These are phyloP conservation scores for Halcyon malimbica DNA, from an alignment of 2,113 vertebrate species.

Conservation along the genomic window DNA sequence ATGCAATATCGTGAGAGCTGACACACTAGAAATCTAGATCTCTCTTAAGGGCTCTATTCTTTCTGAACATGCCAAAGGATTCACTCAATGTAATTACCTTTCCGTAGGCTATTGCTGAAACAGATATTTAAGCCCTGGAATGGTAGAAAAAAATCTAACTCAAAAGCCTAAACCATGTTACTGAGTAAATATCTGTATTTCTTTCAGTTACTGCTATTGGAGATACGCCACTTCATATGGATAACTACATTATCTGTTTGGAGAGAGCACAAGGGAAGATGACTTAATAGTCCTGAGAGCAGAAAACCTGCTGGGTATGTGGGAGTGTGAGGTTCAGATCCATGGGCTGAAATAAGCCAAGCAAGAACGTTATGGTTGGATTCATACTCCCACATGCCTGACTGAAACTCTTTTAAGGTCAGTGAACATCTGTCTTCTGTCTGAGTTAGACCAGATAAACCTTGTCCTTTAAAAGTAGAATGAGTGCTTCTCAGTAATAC, in stretches of 20 bases:
- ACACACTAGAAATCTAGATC: not conserved
- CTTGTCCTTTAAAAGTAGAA: not conserved
- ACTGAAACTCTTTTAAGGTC: slow-evolving; percentile 4
- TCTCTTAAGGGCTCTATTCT: not conserved
- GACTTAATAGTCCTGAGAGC: not conserved
- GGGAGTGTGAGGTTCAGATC: not conserved
- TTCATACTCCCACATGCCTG: not conserved
- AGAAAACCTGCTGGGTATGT: slow-evolving; percentile 9
- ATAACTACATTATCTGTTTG: not conserved
- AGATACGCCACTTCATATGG: not conserved
- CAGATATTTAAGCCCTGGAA: not conserved
- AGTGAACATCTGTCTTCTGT: not conserved
- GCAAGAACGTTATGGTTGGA: not conserved
- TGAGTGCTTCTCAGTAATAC: not conserved
- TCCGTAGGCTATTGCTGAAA: not conserved
- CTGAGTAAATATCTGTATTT: not conserved
- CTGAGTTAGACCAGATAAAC: not conserved
- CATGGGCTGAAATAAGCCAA: not conserved
- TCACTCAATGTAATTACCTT: not conserved
- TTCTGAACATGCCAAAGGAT: not conserved
- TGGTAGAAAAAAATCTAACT: not conserved
- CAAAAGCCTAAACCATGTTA: not conserved
- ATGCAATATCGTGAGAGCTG: not conserved
- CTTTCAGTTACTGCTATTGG: not conserved
- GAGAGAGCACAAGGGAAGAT: not conserved